A percentile compares a stretch with the other conserved stretches of the same genome.
phyloP scores from a whole-genome alignment of 1,140 invertebrate genomes.

The Teleogryllus occipitalis region DNA sequence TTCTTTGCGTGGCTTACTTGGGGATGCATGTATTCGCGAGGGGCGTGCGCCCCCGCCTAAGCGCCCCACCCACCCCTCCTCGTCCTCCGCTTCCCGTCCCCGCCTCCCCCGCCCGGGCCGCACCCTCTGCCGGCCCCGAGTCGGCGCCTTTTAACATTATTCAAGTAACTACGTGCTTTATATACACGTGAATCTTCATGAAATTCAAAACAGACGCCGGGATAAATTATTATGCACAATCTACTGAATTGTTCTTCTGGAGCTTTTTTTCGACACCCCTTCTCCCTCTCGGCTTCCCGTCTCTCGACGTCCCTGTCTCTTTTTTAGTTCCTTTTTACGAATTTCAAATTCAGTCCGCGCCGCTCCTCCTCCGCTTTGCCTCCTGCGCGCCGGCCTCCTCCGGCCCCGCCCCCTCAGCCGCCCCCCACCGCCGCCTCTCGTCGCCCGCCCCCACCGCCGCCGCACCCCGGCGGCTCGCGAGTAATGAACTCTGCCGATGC shows the following conservation, averaged over 20 bases:
- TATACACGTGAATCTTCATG: constrained; percentile 4
- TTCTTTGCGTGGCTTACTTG: background rate
- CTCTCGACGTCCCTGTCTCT: background rate
- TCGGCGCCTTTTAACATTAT: background rate
- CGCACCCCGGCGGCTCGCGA: background rate
- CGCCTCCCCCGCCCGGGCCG: too few relatives aligned
- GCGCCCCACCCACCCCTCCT: background rate
- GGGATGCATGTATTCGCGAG: background rate
- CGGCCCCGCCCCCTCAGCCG: background rate
- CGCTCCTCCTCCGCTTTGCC: background rate
- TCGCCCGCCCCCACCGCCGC: too few relatives aligned
- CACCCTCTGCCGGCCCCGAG: background rate
- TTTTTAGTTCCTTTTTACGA: background rate
- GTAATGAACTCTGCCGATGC: background rate
- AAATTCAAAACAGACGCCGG: background rate
- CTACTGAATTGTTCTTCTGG: background rate
- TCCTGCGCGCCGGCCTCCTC: background rate
- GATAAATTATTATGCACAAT: background rate
- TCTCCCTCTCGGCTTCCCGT: background rate
- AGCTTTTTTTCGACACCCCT: background rate
- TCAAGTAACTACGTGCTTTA: constrained; percentile 4
- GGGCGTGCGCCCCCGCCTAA: background rate
- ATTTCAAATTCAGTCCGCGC: background rate
- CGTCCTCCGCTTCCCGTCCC: background rate
- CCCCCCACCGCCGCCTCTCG: too few relatives aligned